Conservation (phyloP, 2,797 vertebrate genomes). For the Coreius guichenoti region DNA sequence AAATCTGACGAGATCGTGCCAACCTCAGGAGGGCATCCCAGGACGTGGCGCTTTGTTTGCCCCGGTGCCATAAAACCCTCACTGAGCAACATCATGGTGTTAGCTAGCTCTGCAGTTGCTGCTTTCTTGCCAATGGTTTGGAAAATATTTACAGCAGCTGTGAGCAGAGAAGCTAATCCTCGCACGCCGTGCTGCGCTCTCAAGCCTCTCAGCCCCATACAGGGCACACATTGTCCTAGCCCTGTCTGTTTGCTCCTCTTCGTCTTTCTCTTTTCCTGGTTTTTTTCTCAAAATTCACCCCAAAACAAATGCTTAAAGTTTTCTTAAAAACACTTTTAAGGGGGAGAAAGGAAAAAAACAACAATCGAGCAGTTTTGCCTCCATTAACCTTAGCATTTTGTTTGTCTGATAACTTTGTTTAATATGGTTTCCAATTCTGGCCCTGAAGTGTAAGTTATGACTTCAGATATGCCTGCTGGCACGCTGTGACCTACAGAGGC, state of each 20-base stretch:
- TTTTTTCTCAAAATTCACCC: neutral
- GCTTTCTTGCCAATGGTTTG: conserved; percentile 48
- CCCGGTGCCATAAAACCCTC: conserved; percentile 47
- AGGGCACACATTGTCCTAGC: neutral
- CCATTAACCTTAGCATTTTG: neutral
- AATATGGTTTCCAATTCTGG: neutral
- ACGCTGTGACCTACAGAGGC: neutral
- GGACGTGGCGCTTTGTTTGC: conserved; percentile 63
- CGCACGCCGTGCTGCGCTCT: neutral
- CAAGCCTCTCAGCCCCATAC: conserved; percentile 14
- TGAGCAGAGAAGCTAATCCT: conserved; percentile 49
- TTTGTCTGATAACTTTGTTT: conserved; percentile 17
- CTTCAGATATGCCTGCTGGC: conserved; percentile 15
- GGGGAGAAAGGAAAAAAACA: neutral
- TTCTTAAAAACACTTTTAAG: neutral
- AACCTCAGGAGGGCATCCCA: conserved; percentile 68
- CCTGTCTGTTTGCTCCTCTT: neutral
- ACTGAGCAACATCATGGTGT: conserved; percentile 14
- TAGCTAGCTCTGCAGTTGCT: conserved; percentile 23
- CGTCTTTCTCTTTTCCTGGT: neutral
- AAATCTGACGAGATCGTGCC: conserved; percentile 20
- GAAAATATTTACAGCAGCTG: conserved; percentile 59
- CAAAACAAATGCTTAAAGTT: neutral
- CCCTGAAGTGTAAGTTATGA: conserved; percentile 6
- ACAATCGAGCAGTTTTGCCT: neutral